These are phyloP conservation scores for Rachycentron canadum DNA, from an alignment of 2,797 vertebrate species.

Conservation along the genomic window DNA sequence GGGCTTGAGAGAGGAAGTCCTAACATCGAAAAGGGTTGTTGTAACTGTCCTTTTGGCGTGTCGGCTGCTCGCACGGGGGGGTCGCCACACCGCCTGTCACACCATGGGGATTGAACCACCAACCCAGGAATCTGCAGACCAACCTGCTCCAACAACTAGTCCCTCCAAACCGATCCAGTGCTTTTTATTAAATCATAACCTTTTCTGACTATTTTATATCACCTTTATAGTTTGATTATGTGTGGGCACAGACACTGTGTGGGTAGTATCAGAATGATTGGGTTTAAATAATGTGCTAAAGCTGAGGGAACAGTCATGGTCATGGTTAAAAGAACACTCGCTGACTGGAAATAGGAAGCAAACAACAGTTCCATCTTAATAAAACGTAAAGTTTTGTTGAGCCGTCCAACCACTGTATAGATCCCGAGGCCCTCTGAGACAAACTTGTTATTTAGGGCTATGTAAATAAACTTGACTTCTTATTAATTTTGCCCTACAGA, in stretches of 20 bases:
- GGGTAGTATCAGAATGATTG: background rate
- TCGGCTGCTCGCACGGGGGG: too few relatives aligned
- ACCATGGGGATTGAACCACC: too few relatives aligned
- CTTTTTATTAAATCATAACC: background rate
- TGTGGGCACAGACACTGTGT: background rate
- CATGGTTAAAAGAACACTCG: background rate
- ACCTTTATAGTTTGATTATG: background rate
- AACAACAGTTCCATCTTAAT: background rate
- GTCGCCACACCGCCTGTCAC: too few relatives aligned
- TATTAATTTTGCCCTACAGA: background rate
- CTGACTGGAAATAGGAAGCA: background rate
- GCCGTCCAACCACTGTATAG: background rate
- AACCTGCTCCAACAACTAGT: too few relatives aligned
- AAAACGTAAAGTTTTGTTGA: background rate
- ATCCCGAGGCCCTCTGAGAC: background rate
- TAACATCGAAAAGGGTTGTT: background rate
- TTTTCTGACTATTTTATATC: background rate
- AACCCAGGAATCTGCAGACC: too few relatives aligned
- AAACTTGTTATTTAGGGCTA: background rate
- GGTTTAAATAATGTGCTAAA: background rate
- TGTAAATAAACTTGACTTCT: background rate
- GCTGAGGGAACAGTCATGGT: background rate
- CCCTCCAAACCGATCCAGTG: background rate
- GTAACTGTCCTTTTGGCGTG: too few relatives aligned
- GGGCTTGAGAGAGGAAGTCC: too few relatives aligned